Base-by-base conservation (phyloP, 2,113 vertebrate genomes). In the Dasypus novemcinctus region DNA sequence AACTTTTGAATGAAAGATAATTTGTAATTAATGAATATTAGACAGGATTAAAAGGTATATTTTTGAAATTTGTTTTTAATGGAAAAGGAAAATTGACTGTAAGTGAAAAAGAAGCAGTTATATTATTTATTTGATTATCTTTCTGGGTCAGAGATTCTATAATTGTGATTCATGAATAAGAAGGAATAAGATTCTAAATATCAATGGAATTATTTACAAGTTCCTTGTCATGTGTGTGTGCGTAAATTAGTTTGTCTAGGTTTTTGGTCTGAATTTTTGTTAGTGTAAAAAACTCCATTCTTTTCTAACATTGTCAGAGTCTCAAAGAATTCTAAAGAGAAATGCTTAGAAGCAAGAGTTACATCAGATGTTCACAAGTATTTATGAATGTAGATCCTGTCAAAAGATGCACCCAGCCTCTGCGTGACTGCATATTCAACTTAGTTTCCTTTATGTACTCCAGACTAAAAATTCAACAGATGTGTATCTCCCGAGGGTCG, bases 11-110 rank as follows among this genome's bases (percentile, higher is more conserved):
- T 75, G 36, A 97, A 96, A 49, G 29, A 79, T 92, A 75, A 92
- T 93, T 97, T 95, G 49, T 38, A 95, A 95, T 93, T 54, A 96
- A 15, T 94, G 69, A 88, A 97, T 97, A 92, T 1, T n/a, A 15
- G 14, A 69, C 87, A 69, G 1, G 18, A 57, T 93, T 3, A 54
- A 78, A 59, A 83, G 57, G 82, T 69, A 75, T 75, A 5, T 1
- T 69, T 74, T 29, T 18, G 23, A 72, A 69, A 63, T 38, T 1
- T 46, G 17, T 75, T 75, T 96, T 89, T 74, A 93, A 57, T 76
- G 33, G 3, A 66, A 95, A 93, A 27, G 10, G 7, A 63, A 68
- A 89, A 52, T 46, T 84, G 1, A 93, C 1, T 81, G 15, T 49
- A 61, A 87, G 41, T 75, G 61, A 68, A 41, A 41, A 83, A 57